Conservation (phyloP, 2,797 vertebrate species). For the Chloroceryle inda region DNA sequence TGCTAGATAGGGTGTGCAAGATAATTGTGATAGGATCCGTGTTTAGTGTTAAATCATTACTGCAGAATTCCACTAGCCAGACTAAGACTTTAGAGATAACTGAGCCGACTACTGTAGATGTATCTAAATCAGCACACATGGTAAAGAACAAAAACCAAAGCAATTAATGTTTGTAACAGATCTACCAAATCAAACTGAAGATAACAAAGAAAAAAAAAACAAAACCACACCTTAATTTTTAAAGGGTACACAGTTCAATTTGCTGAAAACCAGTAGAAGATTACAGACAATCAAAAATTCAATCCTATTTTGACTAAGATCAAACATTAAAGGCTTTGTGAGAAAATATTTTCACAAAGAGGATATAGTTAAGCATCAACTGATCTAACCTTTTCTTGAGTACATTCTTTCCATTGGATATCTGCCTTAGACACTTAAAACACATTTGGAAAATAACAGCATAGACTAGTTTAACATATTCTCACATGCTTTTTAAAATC, state of each 20-base stretch:
- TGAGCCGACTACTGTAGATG: background rate
- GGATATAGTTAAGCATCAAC: background rate
- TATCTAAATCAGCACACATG: background rate
- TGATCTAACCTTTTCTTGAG: background rate
- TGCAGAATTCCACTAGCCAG: background rate
- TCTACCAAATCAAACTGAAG: background rate
- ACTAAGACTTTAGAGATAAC: background rate
- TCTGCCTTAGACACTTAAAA: background rate
- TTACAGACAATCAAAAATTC: background rate
- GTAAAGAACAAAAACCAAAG: background rate
- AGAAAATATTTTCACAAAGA: background rate
- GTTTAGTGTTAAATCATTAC: background rate
- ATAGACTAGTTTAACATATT: background rate
- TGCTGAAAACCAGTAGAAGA: background rate
- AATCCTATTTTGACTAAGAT: background rate
- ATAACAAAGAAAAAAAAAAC: background rate
- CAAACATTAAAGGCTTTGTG: background rate
- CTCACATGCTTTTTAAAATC: background rate
- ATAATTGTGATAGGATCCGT: background rate
- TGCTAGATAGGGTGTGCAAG: background rate
- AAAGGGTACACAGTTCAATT: background rate
- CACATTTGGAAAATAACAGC: background rate
- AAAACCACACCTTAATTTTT: background rate
- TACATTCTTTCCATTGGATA: background rate
- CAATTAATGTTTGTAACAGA: background rate